phyloP scores from a whole-genome alignment of 2,797 vertebrate genomes.

The Cryptoprocta ferox region DNA sequence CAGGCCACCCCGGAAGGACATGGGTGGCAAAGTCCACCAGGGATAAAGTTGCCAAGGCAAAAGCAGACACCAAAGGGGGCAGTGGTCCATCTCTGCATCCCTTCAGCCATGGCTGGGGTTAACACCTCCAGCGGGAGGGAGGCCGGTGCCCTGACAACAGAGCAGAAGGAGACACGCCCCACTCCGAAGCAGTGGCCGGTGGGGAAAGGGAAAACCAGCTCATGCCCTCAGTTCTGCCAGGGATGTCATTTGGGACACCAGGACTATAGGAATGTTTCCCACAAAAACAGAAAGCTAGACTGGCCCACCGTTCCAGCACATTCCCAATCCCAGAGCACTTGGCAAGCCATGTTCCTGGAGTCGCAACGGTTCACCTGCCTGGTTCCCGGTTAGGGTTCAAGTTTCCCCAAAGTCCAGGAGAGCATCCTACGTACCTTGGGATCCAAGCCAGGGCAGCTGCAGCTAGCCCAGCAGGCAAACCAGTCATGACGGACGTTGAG shows the following conservation, averaged over 20 bases:
- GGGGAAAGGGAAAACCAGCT: neutral
- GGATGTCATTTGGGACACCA: neutral
- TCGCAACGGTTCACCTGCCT: neutral
- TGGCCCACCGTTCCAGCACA: neutral
- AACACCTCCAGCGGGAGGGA: neutral
- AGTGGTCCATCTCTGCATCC: neutral
- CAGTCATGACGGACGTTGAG: neutral
- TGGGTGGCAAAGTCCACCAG: neutral
- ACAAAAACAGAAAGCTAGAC: neutral
- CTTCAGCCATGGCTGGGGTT: neutral
- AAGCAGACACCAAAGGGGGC: neutral
- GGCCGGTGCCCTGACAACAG: neutral
- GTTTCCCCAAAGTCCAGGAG: neutral
- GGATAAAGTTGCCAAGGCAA: neutral
- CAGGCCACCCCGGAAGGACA: neutral
- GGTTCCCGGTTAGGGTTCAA: neutral
- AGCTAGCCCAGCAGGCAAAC: neutral
- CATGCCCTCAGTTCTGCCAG: neutral
- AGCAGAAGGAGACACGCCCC: neutral
- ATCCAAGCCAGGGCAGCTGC: neutral
- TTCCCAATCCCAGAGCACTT: neutral
- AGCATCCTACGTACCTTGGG: neutral
- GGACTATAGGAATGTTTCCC: neutral
- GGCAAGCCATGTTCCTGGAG: neutral
- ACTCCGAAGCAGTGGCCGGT: neutral